Evolutionary conservation across 1,140 invertebrate genomes (phyloP).

Genomic region (Trypoxylus dichotomus): DNA sequence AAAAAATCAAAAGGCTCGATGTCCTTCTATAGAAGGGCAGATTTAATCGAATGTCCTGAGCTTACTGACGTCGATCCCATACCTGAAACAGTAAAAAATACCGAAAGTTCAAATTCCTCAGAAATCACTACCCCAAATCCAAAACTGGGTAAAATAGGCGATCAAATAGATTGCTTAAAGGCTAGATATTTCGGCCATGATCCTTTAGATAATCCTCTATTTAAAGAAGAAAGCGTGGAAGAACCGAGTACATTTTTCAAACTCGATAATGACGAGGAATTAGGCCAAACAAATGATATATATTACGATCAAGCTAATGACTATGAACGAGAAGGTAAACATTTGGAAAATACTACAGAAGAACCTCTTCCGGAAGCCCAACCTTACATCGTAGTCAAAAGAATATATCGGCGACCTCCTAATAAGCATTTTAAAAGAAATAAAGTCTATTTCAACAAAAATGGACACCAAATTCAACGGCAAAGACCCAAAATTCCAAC

Average conservation of each 20-base stretch:
- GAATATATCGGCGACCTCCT: neutral
- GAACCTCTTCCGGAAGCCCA: slow-evolving; percentile 30
- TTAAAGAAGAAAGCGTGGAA: slow-evolving; percentile 58
- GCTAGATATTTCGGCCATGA: slow-evolving; percentile 72
- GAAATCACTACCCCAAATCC: neutral
- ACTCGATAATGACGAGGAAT: neutral
- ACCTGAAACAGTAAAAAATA: slow-evolving; percentile 57
- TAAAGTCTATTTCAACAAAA: neutral
- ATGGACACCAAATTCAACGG: neutral
- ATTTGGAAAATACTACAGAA: neutral
- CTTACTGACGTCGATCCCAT: slow-evolving; percentile 51
- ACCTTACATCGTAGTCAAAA: neutral
- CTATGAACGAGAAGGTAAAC: neutral
- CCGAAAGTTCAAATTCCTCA: slow-evolving; percentile 32
- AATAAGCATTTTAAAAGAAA: slow-evolving; percentile 9
- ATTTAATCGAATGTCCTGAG: slow-evolving; percentile 56
- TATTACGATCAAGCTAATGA: too few relatives aligned
- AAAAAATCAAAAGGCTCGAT: slow-evolving; percentile 59
- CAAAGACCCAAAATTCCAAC: neutral
- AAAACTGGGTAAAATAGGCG: slow-evolving; percentile 58
- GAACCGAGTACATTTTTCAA: neutral
- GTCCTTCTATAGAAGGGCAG: slow-evolving; percentile 62
- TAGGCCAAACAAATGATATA: too few relatives aligned
- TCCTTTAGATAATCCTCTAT: slow-evolving; percentile 75
- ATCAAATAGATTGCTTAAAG: slow-evolving; percentile 75